Evolutionary conservation across 1,140 invertebrate species (phyloP).

Genomic region (Magallana gigas): DNA sequence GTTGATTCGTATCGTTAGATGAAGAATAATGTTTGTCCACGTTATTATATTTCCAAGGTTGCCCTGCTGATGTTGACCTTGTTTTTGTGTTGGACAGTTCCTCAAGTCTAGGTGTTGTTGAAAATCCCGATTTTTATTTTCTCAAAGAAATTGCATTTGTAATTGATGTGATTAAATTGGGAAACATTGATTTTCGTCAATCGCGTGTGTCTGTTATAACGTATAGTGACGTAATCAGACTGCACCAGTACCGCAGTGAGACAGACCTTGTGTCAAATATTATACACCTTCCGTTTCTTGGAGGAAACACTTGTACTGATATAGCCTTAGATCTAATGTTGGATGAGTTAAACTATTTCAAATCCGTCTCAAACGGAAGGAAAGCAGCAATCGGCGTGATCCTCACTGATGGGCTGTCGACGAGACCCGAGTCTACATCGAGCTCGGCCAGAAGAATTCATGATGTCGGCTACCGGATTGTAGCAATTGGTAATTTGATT

Average conservation of each 20-base stretch:
- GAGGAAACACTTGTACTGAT: conserved; percentile 57
- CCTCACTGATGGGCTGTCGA: conserved; percentile 67
- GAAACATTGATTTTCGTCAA: conserved; percentile 20
- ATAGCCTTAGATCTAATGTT: conserved; percentile 54
- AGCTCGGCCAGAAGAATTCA: not conserved
- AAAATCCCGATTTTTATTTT: conserved; percentile 49
- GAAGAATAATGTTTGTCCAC: not conserved
- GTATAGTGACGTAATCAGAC: conserved; percentile 44
- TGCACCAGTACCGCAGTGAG: not conserved
- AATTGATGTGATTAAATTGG: conserved; percentile 52
- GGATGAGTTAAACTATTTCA: conserved; percentile 33
- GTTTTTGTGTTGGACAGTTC: conserved; percentile 69
- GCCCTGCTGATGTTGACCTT: conserved; percentile 50
- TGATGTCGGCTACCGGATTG: not conserved
- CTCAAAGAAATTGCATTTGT: conserved; percentile 62
- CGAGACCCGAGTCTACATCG: not conserved
- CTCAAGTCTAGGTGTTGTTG: conserved; percentile 56
- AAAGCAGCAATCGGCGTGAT: conserved; percentile 58
- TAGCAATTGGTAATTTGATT: not conserved
- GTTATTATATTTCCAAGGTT: conserved; percentile 12
- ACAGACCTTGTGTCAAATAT: not conserved
- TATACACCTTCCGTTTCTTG: conserved; percentile 30
- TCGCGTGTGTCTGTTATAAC: conserved; percentile 55
- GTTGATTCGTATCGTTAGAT: too few species aligned
- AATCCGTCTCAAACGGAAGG: conserved; percentile 10